Evolutionary conservation across 2,888 invertebrate species (phyloP).

Genomic region (Mamestra brassicae): DNA sequence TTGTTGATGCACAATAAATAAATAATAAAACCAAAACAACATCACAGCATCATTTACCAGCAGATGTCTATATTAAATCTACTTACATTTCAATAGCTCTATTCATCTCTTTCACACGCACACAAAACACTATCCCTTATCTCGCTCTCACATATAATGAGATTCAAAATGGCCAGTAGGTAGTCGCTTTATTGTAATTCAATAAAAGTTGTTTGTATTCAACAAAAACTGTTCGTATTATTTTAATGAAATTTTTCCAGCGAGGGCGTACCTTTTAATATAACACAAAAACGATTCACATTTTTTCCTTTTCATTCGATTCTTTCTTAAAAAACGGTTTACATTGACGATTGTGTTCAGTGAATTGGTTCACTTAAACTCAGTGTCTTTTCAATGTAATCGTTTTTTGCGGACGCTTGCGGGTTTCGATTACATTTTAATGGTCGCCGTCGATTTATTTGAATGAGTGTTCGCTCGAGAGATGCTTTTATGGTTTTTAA

Average conservation of each 20-base stretch:
- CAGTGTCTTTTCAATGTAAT: conserved; percentile 75
- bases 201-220: conserved; percentile 76
- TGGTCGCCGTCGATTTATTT: conserved; percentile 65
- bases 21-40: conserved; percentile 64
- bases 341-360: conserved; percentile 76
- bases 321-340: conserved; percentile 74
- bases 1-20: conserved; percentile 66
- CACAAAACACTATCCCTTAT: conserved; percentile 69
- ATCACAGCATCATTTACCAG: conserved; percentile 75
- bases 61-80: conserved; percentile 81
- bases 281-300: conserved; percentile 62
- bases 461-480: conserved; percentile 61
- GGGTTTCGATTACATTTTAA: conserved; percentile 73
- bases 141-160: conserved; percentile 77
- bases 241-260: conserved; percentile 73
- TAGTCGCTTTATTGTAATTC: conserved; percentile 79
- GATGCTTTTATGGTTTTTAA: conserved; percentile 59
- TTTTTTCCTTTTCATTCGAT: conserved; percentile 71
- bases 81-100: conserved; percentile 63
- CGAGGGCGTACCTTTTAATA: conserved; percentile 71
- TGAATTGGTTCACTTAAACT: conserved; percentile 73
- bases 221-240: conserved; percentile 77
- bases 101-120: conserved; percentile 70
- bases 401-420: conserved; percentile 66
- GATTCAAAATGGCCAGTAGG: conserved; percentile 86